Evolutionary conservation across 2,113 vertebrate species (phyloP).

Genomic region (Merops nubicus): DNA sequence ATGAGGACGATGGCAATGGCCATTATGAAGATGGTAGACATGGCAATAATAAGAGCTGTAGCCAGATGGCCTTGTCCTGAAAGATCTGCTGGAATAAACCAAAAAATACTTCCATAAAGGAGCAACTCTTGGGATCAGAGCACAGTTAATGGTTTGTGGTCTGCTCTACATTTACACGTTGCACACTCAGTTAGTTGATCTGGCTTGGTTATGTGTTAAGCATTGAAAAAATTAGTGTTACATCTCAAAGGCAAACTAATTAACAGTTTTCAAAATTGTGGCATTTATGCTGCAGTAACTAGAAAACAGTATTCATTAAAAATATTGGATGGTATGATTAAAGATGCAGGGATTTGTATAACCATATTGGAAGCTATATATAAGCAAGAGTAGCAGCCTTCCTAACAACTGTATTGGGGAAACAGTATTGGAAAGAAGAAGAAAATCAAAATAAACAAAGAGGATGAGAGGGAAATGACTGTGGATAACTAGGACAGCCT

Average conservation of each 20-base stretch:
- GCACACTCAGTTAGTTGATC: background rate
- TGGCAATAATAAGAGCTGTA: slow-evolving; percentile 96
- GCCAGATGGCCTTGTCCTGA: slow-evolving; percentile 93
- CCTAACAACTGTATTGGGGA: background rate
- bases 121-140: background rate
- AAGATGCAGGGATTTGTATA: background rate
- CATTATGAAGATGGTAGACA: slow-evolving; percentile 99
- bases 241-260: background rate
- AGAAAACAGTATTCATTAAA: background rate
- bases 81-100: slow-evolving; percentile 78
- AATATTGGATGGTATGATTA: background rate
- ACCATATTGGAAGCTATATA: background rate
- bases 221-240: background rate
- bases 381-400: background rate
- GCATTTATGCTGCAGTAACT: background rate
- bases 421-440: background rate
- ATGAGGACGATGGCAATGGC: slow-evolving; percentile 97
- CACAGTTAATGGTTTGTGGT: background rate
- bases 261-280: background rate
- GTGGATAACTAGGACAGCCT: background rate
- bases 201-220: background rate
- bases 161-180: background rate
- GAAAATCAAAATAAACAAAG: background rate
- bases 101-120: background rate
- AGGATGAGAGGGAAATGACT: background rate